phyloP scores from a whole-genome alignment of 2,797 vertebrate genomes.

The Crenichthys baileyi region DNA sequence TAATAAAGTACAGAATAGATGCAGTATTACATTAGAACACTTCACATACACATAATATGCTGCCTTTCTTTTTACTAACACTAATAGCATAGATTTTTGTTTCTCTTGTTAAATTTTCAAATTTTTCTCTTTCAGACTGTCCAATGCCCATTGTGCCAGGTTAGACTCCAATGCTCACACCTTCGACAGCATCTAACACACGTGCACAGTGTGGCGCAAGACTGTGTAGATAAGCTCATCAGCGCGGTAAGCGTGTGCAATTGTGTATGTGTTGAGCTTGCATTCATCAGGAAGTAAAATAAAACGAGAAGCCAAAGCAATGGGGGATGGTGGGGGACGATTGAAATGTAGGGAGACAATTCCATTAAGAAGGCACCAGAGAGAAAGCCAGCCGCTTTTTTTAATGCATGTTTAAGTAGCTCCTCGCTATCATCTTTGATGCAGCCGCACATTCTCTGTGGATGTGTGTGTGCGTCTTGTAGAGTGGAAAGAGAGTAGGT shows the following conservation, averaged over 20 bases:
- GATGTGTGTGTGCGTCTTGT: slow-evolving; percentile 64
- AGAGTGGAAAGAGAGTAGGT: slow-evolving; percentile 70
- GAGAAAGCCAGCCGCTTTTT: slow-evolving; percentile 76
- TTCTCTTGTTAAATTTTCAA: not conserved
- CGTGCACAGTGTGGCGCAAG: slow-evolving; percentile 94
- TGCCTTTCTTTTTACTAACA: not conserved
- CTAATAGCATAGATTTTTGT: slow-evolving; percentile 6
- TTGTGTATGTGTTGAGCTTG: slow-evolving; percentile 69
- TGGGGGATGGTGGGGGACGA: slow-evolving; percentile 62
- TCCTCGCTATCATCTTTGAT: slow-evolving; percentile 79
- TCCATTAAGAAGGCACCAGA: slow-evolving; percentile 81
- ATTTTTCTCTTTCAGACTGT: slow-evolving; percentile 68
- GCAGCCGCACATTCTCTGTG: slow-evolving; percentile 69
- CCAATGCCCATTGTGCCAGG: slow-evolving; percentile 96
- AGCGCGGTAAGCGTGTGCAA: slow-evolving; percentile 86
- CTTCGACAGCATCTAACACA: slow-evolving; percentile 94
- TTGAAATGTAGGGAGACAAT: slow-evolving; percentile 80
- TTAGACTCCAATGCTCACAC: slow-evolving; percentile 79
- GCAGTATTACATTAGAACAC: slow-evolving; percentile 10
- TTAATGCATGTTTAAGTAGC: slow-evolving; percentile 83
- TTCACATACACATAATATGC: not conserved
- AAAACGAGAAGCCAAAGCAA: slow-evolving; percentile 64
- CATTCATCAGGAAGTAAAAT: slow-evolving; percentile 59
- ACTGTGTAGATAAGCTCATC: slow-evolving; percentile 98
- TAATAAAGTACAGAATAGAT: slow-evolving; percentile 1